These are phyloP conservation scores for Porites cylindrica DNA, from an alignment of 92 coral and sea anemone genomes.

Conservation along the genomic window DNA sequence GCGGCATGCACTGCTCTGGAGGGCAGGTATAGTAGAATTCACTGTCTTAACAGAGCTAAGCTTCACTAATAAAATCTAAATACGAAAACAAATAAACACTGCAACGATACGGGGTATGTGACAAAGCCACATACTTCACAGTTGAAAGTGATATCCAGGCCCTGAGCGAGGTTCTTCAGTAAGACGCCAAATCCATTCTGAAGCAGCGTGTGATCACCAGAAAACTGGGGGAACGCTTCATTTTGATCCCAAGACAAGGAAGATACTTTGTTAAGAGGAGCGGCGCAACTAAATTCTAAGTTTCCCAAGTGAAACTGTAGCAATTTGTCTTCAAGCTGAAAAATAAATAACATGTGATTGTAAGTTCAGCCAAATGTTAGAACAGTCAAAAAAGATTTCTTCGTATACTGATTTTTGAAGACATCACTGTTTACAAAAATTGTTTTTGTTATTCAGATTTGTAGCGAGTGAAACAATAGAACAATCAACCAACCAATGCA, in stretches of 20 bases:
- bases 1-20: too few relatives aligned
- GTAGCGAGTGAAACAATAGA: too few relatives aligned
- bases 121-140: conserved; percentile 54
- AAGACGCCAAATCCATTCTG: conserved; percentile 84
- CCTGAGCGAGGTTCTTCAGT: conserved; percentile 76
- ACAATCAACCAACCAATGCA: too few relatives aligned
- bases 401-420: too few relatives aligned
- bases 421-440: too few relatives aligned
- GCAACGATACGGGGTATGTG: neutral
- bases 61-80: neutral
- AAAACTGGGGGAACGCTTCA: conserved; percentile 92
- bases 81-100: neutral
- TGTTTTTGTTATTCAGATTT: too few relatives aligned
- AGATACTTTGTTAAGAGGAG: conserved; percentile 87
- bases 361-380: too few relatives aligned
- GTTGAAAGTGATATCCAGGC: conserved; percentile 74
- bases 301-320: conserved; percentile 96
- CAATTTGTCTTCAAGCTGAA: conserved; percentile 85
- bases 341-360: neutral
- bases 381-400: too few relatives aligned
- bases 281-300: conserved; percentile 94
- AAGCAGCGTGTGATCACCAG: conserved; percentile 93
- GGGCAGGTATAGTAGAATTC: too few relatives aligned
- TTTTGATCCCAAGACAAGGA: conserved; percentile 97
- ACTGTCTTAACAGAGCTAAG: too few relatives aligned